Evolutionary conservation across 2,888 invertebrate genomes (phyloP).

Genomic region (Cenopis cana): DNA sequence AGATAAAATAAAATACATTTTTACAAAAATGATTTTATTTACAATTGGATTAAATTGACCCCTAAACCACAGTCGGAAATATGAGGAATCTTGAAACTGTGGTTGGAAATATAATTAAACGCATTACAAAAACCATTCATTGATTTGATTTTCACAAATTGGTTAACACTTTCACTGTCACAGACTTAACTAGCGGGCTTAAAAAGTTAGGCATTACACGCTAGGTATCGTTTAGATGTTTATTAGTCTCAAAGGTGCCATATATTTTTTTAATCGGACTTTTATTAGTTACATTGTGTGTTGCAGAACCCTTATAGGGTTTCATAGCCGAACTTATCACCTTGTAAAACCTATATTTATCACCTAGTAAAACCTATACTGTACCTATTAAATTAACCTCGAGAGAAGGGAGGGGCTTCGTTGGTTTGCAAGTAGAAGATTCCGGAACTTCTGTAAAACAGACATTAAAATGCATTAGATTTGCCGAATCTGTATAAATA

Average conservation of each 20-base stretch:
- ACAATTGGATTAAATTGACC: neutral
- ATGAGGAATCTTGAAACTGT: neutral
- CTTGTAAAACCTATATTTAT: too few species aligned
- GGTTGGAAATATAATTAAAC: neutral
- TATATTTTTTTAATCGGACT: too few species aligned
- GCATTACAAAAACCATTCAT: neutral
- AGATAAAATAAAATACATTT: too few species aligned
- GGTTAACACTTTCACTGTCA: neutral
- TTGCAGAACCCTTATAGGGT: too few species aligned
- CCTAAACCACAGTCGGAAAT: slow-evolving; percentile 1
- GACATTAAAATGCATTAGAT: neutral
- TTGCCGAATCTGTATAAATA: neutral
- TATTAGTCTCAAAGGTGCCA: too few species aligned
- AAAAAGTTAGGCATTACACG: too few species aligned
- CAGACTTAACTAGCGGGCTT: neutral
- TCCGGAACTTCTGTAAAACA: slow-evolving; percentile 36
- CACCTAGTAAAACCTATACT: too few species aligned
- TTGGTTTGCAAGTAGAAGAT: slow-evolving; percentile 47
- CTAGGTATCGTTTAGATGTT: too few species aligned
- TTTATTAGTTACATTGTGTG: too few species aligned
- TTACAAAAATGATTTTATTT: slow-evolving; percentile 1
- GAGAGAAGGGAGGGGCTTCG: slow-evolving; percentile 45
- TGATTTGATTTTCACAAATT: neutral
- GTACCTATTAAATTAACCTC: slow-evolving; percentile 1
- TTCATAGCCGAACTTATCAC: too few species aligned